Evolutionary conservation across 2,113 vertebrate species (phyloP).

Genomic region (Xenotilapia flavipinnis): DNA sequence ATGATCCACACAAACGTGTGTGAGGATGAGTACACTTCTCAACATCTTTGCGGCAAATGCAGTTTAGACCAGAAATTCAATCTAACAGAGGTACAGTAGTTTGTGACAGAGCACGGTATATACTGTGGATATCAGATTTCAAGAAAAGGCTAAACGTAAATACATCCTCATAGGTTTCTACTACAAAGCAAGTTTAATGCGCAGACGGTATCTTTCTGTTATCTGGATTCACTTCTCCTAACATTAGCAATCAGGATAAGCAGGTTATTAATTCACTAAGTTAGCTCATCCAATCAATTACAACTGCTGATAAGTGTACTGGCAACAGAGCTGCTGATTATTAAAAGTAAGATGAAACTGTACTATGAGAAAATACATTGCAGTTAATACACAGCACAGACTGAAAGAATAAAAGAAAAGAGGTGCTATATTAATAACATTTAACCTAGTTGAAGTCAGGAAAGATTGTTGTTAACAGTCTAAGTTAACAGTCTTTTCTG

Average conservation of each 20-base stretch:
- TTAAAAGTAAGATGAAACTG: background rate
- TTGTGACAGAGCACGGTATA: fast-evolving
- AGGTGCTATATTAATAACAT: background rate
- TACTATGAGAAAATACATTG: background rate
- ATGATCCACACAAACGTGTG: background rate
- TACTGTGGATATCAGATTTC: background rate
- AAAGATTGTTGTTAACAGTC: background rate
- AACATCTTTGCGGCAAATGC: background rate
- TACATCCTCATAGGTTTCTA: background rate
- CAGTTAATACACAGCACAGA: fast-evolving
- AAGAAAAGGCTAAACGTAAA: background rate
- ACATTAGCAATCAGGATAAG: background rate
- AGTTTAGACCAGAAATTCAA: background rate
- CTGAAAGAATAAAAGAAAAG: background rate
- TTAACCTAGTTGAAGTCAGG: background rate
- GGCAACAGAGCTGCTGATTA: background rate
- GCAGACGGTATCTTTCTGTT: fast-evolving
- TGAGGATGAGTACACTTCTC: background rate
- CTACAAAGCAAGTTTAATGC: background rate
- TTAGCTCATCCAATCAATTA: background rate
- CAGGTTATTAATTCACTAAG: background rate
- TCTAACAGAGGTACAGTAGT: background rate
- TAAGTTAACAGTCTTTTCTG: background rate
- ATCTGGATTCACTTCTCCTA: background rate
- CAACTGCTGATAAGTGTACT: background rate